These are phyloP conservation scores for Gadopsis bispinosus DNA, from an alignment of 2,797 vertebrate genomes.

Conservation along the genomic window DNA sequence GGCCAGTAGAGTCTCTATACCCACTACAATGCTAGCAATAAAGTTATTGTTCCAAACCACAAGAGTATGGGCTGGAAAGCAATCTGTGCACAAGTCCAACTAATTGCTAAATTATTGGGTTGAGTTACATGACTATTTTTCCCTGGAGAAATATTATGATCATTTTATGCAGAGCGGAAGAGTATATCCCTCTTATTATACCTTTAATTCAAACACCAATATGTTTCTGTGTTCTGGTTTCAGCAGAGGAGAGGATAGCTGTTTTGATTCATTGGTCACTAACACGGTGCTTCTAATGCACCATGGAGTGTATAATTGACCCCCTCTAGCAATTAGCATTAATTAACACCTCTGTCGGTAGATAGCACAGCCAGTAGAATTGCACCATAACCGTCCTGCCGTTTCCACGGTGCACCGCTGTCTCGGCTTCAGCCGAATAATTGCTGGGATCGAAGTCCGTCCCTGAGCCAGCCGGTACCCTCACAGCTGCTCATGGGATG, in stretches of 20 bases:
- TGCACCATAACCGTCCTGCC: constrained; percentile 63
- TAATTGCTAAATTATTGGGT: constrained; percentile 33
- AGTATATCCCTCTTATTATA: constrained; percentile 33
- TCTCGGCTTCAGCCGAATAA: constrained; percentile 56
- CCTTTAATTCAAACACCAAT: constrained; percentile 48
- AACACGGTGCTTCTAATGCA: constrained; percentile 69
- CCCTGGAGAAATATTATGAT: constrained; percentile 19
- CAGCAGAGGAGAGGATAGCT: constrained; percentile 25
- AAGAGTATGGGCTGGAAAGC: constrained; percentile 2
- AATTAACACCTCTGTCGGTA: constrained; percentile 80
- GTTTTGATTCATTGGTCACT: constrained; percentile 64
- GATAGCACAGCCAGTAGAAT: constrained; percentile 66
- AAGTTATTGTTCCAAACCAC: constrained; percentile 32
- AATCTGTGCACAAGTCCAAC: constrained; percentile 19
- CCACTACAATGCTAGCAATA: neutral
- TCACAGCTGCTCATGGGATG: constrained; percentile 60
- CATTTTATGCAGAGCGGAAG: constrained; percentile 11
- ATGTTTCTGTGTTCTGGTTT: constrained; percentile 26
- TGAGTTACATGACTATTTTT: constrained; percentile 6
- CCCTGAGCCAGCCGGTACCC: constrained; percentile 33
- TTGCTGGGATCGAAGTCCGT: constrained; percentile 54
- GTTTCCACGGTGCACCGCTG: constrained; percentile 54
- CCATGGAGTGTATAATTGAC: constrained; percentile 76
- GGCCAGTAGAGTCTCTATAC: neutral
- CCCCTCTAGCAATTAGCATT: constrained; percentile 77